phyloP scores from a whole-genome alignment of 2,797 vertebrate genomes.

The Cryptoprocta ferox region DNA sequence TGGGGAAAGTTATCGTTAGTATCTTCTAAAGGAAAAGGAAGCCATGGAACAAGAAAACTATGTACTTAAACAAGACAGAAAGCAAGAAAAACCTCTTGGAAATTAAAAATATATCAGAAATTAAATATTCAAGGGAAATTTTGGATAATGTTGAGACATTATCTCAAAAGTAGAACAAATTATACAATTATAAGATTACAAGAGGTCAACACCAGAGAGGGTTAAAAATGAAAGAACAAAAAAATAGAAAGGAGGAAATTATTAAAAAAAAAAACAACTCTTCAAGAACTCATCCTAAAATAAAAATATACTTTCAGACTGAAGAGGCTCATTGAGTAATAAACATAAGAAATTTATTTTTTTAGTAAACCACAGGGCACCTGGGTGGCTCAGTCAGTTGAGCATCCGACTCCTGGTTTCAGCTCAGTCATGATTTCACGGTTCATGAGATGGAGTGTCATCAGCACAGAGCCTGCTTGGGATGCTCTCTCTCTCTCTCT shows the following conservation, averaged over 20 bases:
- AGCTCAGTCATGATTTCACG: too few species aligned
- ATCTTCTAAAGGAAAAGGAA: slow-evolving; percentile 12
- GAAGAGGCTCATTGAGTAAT: neutral
- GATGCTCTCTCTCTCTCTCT: too few species aligned
- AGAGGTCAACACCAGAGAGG: neutral
- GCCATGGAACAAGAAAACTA: neutral
- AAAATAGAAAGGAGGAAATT: neutral
- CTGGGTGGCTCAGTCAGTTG: too few species aligned
- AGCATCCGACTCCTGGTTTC: too few species aligned
- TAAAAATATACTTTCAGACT: neutral
- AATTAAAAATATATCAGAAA: neutral
- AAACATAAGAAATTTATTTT: neutral
- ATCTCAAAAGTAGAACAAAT: slow-evolving; percentile 19
- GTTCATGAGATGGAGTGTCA: too few species aligned
- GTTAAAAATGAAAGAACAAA: neutral
- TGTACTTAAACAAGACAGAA: neutral
- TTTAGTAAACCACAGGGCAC: neutral
- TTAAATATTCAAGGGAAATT: neutral
- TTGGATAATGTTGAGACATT: neutral
- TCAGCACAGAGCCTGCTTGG: too few species aligned
- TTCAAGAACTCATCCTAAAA: neutral
- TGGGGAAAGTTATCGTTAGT: neutral
- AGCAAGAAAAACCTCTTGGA: neutral
- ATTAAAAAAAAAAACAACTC: neutral
- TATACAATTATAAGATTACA: neutral